These are phyloP conservation scores for Vulpes lagopus DNA, from an alignment of 2,113 vertebrate species.

Conservation along the genomic window DNA sequence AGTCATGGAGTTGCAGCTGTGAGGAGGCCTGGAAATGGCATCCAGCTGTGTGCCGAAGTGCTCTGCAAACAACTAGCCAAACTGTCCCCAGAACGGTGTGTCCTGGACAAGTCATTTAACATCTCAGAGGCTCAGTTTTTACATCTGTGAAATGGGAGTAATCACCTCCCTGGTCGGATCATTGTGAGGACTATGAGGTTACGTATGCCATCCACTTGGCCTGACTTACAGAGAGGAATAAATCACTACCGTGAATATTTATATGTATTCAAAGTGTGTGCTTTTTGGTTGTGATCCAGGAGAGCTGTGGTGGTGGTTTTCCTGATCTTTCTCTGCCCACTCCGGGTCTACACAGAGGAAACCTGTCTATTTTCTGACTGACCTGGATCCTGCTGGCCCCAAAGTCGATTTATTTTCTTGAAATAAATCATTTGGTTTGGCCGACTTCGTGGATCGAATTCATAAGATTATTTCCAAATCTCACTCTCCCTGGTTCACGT, in stretches of 20 bases:
- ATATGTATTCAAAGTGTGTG: background rate
- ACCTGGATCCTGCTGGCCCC: slow-evolving; percentile 43
- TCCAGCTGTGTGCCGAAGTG: background rate
- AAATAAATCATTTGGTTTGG: slow-evolving; percentile 75
- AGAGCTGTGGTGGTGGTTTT: background rate
- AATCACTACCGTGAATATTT: background rate
- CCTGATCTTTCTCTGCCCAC: background rate
- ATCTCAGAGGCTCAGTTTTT: slow-evolving; percentile 39
- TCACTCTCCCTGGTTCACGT: slow-evolving; percentile 19
- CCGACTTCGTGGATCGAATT: slow-evolving; percentile 62
- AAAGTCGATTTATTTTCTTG: slow-evolving; percentile 67
- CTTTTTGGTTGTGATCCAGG: background rate
- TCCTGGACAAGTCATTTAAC: background rate
- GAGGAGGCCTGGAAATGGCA: background rate
- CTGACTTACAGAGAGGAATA: background rate
- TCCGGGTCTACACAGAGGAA: slow-evolving; percentile 29
- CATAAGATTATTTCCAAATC: slow-evolving; percentile 78
- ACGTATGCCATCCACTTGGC: background rate
- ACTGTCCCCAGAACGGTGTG: background rate
- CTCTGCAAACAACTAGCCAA: background rate
- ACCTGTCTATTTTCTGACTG: slow-evolving; percentile 37
- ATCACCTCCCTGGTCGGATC: background rate
- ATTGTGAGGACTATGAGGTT: background rate
- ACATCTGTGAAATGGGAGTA: background rate
- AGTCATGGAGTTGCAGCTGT: background rate